phyloP scores from a whole-genome alignment of 2,888 invertebrate genomes.

The Macaria notata region DNA sequence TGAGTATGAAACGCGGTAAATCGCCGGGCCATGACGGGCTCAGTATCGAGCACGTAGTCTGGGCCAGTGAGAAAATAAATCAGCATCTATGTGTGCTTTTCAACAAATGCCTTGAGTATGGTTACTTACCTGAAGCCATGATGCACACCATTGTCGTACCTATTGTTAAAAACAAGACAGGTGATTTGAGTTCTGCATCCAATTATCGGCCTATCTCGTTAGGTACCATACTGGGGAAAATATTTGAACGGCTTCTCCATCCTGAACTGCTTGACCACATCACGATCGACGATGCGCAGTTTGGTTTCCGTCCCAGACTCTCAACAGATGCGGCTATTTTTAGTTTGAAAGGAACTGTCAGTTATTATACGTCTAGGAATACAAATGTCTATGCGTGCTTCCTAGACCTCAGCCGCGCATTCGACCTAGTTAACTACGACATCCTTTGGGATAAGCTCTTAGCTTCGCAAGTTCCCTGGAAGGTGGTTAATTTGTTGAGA shows the following conservation, averaged over 20 bases:
- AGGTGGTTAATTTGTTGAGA: neutral
- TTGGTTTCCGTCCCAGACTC: neutral
- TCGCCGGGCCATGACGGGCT: slow-evolving; percentile 15
- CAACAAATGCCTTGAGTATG: neutral
- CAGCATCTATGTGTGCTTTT: neutral
- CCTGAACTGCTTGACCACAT: neutral
- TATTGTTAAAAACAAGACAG: neutral
- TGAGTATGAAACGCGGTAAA: slow-evolving; percentile 12
- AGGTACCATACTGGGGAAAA: neutral
- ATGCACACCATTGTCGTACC: neutral
- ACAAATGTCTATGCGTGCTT: neutral
- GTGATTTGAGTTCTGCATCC: neutral
- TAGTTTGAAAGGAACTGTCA: neutral
- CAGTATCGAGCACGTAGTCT: slow-evolving; percentile 11
- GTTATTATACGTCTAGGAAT: neutral
- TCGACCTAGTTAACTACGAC: neutral
- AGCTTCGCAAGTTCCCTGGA: neutral
- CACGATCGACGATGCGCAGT: neutral
- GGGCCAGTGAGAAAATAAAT: neutral
- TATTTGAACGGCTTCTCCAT: neutral
- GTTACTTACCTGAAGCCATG: no score
- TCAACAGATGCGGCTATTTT: neutral
- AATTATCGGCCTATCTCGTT: neutral
- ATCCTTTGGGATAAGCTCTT: neutral
- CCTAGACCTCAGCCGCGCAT: neutral